These are phyloP conservation scores for Endotricha flammealis DNA, from an alignment of 2,888 invertebrate species.

Conservation along the genomic window DNA sequence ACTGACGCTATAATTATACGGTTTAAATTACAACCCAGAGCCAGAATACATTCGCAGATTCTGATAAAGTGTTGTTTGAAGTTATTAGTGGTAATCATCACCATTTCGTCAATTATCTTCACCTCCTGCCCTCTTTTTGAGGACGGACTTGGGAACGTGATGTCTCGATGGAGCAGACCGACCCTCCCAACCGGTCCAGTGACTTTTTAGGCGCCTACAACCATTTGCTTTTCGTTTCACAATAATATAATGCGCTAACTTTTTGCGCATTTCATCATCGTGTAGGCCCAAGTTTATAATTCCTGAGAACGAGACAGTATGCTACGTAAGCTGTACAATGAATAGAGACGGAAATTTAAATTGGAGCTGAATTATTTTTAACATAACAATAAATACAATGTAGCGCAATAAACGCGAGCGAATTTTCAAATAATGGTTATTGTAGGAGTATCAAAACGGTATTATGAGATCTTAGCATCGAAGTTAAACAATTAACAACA, in stretches of 20 bases:
- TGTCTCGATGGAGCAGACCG: constrained; percentile 9
- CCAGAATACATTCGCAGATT: constrained; percentile 4
- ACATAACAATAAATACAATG: neutral
- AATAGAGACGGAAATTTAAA: neutral
- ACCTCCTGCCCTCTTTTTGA: constrained; percentile 6
- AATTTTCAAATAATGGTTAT: constrained; percentile 19
- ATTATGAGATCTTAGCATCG: too few relatives aligned
- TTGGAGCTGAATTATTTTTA: neutral
- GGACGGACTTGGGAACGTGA: constrained; percentile 19
- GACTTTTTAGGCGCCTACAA: constrained; percentile 21
- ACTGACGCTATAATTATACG: constrained; percentile 8
- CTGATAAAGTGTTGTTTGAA: neutral
- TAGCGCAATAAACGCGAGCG: neutral
- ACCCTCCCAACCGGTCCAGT: constrained; percentile 17
- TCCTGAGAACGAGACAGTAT: neutral
- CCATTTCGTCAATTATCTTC: constrained; percentile 12
- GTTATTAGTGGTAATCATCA: constrained; percentile 9
- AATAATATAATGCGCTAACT: constrained; percentile 10
- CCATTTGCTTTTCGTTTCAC: constrained; percentile 16
- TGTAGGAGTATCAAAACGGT: too few relatives aligned
- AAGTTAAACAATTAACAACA: constrained; percentile 38
- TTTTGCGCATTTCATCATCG: neutral
- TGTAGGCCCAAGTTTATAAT: neutral
- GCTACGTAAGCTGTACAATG: neutral
- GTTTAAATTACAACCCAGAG: constrained; percentile 7